These are phyloP conservation scores for Phrynocephalus guinanensis DNA, from an alignment of 2,797 vertebrate species.

Conservation along the genomic window DNA sequence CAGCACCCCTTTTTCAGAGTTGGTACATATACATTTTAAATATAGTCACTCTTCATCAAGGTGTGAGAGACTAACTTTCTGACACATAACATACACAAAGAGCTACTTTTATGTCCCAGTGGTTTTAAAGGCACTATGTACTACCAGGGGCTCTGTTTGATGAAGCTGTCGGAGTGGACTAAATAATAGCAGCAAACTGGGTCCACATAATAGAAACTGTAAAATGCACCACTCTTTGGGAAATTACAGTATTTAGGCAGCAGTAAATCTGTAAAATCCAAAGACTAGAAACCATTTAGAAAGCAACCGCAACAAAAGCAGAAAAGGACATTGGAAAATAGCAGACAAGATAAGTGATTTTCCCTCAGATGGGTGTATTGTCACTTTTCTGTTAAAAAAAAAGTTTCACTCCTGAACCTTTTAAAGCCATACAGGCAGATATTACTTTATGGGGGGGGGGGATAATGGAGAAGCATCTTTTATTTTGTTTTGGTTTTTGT, in stretches of 20 bases:
- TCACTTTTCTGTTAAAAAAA: neutral
- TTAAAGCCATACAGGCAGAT: neutral
- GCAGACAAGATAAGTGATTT: neutral
- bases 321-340: constrained; percentile 8
- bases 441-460: neutral
- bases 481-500: neutral
- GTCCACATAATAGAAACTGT: neutral
- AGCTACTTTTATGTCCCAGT: neutral
- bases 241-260: constrained; percentile 9
- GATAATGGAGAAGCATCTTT: neutral
- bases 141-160: neutral
- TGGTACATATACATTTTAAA: neutral
- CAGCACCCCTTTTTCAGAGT: neutral
- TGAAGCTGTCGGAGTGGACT: neutral
- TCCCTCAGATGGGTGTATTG: neutral
- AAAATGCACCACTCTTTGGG: neutral
- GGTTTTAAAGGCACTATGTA: neutral
- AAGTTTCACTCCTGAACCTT: neutral
- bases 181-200: neutral
- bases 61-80: neutral
- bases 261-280: neutral
- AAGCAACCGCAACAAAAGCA: neutral
- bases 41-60: neutral
- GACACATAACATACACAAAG: neutral
- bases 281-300: neutral